Evolutionary conservation across 2,888 invertebrate species (phyloP).

Genomic region (Scrobipalpa costella): DNA sequence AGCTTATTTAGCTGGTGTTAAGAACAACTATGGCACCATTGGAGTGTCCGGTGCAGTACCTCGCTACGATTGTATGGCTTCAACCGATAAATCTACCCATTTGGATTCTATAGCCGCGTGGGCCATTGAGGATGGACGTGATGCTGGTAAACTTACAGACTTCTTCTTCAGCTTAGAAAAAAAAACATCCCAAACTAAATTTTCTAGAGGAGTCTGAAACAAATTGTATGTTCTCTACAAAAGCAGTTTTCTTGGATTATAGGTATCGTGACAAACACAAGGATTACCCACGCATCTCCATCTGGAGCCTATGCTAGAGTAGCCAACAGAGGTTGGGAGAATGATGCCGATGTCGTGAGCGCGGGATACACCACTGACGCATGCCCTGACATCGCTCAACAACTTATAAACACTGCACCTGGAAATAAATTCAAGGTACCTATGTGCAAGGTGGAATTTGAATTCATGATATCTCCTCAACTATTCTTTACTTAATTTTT

Average conservation of each 20-base stretch:
- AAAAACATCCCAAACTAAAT: too few species aligned
- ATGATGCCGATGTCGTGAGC: slow-evolving; percentile 77
- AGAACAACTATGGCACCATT: slow-evolving; percentile 83
- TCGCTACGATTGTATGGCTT: slow-evolving; percentile 81
- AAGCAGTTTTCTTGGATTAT: slow-evolving; percentile 13
- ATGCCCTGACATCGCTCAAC: slow-evolving; percentile 86
- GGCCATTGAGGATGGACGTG: slow-evolving; percentile 79
- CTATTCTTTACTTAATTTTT: neutral
- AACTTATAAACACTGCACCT: slow-evolving; percentile 82
- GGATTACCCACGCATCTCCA: slow-evolving; percentile 90
- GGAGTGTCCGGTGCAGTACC: slow-evolving; percentile 84
- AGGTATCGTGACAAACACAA: slow-evolving; percentile 88
- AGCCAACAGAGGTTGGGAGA: slow-evolving; percentile 87
- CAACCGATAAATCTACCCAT: slow-evolving; percentile 70
- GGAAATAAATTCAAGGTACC: slow-evolving; percentile 85
- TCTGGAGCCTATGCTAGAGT: slow-evolving; percentile 85
- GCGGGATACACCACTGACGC: slow-evolving; percentile 48
- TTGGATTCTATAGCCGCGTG: slow-evolving; percentile 84
- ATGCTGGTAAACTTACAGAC: slow-evolving; percentile 48
- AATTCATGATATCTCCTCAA: neutral
- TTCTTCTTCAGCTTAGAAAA: too few species aligned
- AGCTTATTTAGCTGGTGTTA: slow-evolving; percentile 85
- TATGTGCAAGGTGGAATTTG: neutral
- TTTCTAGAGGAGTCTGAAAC: too few species aligned
- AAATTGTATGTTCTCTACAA: too few species aligned